Conservation (phyloP, 2,888 invertebrate genomes). For the Chrysolina americana region DNA sequence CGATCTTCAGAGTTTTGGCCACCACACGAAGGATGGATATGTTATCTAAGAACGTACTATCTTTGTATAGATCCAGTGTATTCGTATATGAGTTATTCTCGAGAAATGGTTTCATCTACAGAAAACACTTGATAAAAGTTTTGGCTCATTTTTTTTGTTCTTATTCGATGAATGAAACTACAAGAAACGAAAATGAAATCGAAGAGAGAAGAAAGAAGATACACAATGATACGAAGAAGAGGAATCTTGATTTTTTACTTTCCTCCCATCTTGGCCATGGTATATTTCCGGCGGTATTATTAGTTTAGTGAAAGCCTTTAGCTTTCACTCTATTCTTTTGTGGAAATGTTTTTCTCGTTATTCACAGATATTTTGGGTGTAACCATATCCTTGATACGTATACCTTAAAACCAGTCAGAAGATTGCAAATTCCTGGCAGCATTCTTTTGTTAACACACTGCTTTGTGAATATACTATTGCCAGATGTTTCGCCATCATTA, state of each 20-base stretch:
- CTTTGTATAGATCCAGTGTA: too few species aligned
- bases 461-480: background rate
- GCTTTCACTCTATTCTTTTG: background rate
- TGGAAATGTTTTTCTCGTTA: background rate
- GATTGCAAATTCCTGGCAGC: too few species aligned
- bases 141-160: background rate
- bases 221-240: background rate
- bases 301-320: background rate
- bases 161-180: background rate
- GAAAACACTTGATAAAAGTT: background rate
- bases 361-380: background rate
- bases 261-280: slow-evolving; percentile 11
- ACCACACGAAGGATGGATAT: too few species aligned
- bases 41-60: too few species aligned
- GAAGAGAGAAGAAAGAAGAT: slow-evolving; percentile 7
- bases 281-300: background rate
- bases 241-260: background rate
- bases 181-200: background rate
- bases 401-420: background rate
- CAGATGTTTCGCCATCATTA: background rate
- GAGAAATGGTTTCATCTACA: too few species aligned
- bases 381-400: background rate
- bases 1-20: too few species aligned
- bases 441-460: background rate
- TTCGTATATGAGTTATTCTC: too few species aligned